Base-by-base conservation (phyloP, 2,113 vertebrate genomes). In the Leucoraja erinaceus region DNA sequence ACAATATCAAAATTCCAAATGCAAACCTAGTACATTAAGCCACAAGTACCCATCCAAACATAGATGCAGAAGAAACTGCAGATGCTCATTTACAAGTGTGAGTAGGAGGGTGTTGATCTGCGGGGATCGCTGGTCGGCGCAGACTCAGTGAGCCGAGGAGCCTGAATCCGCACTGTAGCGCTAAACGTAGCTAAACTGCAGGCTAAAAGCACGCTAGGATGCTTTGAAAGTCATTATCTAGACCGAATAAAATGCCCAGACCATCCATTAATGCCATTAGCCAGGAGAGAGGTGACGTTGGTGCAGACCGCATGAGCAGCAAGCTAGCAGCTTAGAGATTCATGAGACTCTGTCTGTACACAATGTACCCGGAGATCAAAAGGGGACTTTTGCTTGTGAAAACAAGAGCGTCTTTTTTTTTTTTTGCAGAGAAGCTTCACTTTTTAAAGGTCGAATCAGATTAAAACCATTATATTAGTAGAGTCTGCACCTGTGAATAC, bases 201-300 rank as follows among this genome's bases (percentile, higher is more conserved):
- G 90, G 20, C 66, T 31, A 47, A 72, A 47, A 90, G 86, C 33
- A 63, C 38, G 8, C 54, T 8, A 22, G 86, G 2, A 18, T 11
- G 18, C 20, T 86, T 20, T 91, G 66, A 91, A 70, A 91, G 33
- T 38, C 31, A 91, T 91, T 90, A 31, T 22, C 66, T 90, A 70
- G 70, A 22, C 88, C 2, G 8, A 90, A 18, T 1, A 22, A 9
- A 31, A 0, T 28, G 66, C 31, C 70, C 88, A 70, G 88, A 72
- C 70, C 28, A 31, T 47, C 83, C 59, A 63, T 84, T 84, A 84
- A 28, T 84, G 81, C 47, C 47, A 84, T 88, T 63, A n/a, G 56
- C 28, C 83, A 63, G 59, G 83, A 88, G n/a, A 38, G 83, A 88
- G 83, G 25, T 61, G 31, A 66, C 47, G 66, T 54, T 91, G 54